Evolutionary conservation across 2,113 vertebrate genomes (phyloP), one percentile per base, ranked within the genome.

Genomic region (Dasyornis broadbenti): DNA sequence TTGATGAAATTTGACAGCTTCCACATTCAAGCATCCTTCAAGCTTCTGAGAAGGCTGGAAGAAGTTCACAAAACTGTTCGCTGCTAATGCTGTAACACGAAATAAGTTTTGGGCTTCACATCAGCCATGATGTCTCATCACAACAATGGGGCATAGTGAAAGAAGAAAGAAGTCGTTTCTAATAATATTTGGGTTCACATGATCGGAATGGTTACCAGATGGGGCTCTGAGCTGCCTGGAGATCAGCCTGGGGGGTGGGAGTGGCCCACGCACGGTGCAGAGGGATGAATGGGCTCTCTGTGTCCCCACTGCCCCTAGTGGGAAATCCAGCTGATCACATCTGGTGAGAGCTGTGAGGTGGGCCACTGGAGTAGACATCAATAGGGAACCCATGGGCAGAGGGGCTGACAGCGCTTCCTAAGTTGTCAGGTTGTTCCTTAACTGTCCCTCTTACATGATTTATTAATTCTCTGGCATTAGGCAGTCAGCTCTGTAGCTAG

Each of bases 211-310:
- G 71, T 56, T 95, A 92, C 91, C 89, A 94, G 89, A 95, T 94
- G 94, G 82, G 71, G 78, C 71, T 94, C 47, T 81, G 70, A 93
- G 70, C 71, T 78, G 81, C 68, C 65, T 79, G 59, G 47, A 86
- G 66, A 70, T 24, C 59, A 77, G 70, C 42, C 57, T 90, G n/a
- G 37, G 31, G 37, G 56, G 26, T 63, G 35, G 69, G 68, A 90
- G 63, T 19, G 89, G 86, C 64, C 76, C 47, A 11, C 22, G 71
- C 27, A 18, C 15, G 16, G 70, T 78, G 81, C 42, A 89, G 44
- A 2, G 4, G 68, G 50, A 96, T 96, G 95, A 96, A 96, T 96
- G 79, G 65, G 63, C 78, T 91, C 95, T 95, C 96, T 96, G 82
- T 95, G 78, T 88, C 79, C 72, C 53, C 71, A 31, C 49, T 15